Base-by-base conservation (phyloP, 2,797 vertebrate species). In the Tapera naevia region DNA sequence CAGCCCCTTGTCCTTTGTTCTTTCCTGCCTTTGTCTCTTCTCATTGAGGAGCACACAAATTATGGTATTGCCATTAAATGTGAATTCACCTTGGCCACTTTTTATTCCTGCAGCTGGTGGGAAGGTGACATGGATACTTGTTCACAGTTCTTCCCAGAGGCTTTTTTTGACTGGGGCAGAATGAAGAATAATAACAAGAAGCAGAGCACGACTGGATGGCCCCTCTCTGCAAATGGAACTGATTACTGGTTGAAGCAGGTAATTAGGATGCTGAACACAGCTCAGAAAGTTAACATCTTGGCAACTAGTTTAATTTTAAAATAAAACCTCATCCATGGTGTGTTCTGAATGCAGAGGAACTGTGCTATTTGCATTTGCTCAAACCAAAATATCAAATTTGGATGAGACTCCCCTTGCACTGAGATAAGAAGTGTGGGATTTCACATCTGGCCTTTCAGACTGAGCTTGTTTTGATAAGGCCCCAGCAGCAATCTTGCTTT, bases 391-490 rank as follows among this genome's bases (percentile, higher is more conserved):
- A 65, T 28, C 46, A 37, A 45, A 69, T 86, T 60, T 92, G 54
- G 69, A 88, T 84, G 79, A 54, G 76, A 50, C 25, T 79, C 89
- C 39, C 43, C 64, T 57, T 82, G 51, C 54, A 27, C 1, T 39
- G 82, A 80, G 89, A 74, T 89, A 83, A 28, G 41, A 56, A 76
- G 19, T 48, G 24, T 86, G 87, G 81, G 65, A 57, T 92, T 94
- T 89, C 79, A 72, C 81, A 93, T 91, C 87, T 91, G 81, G 69
- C 58, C 79, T 92, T 91, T 88, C 46, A 91, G 87, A 54, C 67
- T 83, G 62, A 89, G 46, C 80, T 96, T 79, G 70, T 88, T 97
- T 96, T 76, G 18, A 72, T 85, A 65, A 91, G 35, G 14, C 86
- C 72, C 66, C 66, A 83, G 73, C 87, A 92, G 81, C 92, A 88